Conservation (phyloP, 2,797 vertebrate species). For the Vireo griseus region DNA sequence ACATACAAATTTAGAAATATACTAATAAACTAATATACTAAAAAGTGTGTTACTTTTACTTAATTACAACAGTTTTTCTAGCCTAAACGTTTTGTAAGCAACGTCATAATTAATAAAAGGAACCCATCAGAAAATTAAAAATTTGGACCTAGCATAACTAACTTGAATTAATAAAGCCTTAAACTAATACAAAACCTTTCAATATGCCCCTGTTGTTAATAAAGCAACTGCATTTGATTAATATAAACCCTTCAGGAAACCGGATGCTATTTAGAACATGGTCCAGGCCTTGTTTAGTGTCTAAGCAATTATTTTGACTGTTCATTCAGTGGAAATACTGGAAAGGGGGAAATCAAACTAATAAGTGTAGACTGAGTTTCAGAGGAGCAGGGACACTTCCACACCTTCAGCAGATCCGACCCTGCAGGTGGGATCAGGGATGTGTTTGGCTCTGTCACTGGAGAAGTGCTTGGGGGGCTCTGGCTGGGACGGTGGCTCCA, state of each 20-base stretch:
- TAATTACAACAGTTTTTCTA: background rate
- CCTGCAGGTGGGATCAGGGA: background rate
- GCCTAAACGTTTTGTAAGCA: background rate
- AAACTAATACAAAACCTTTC: background rate
- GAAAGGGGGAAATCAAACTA: background rate
- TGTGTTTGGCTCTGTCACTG: background rate
- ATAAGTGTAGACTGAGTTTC: background rate
- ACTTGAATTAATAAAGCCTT: background rate
- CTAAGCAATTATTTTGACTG: background rate
- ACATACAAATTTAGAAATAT: background rate
- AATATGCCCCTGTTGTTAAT: background rate
- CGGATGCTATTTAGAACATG: background rate
- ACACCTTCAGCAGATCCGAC: background rate
- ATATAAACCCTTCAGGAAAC: background rate
- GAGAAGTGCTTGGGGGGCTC: no score
- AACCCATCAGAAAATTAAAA: background rate
- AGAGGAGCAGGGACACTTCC: background rate
- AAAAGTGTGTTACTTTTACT: background rate
- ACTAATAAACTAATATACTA: constrained; percentile 11
- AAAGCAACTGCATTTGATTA: background rate
- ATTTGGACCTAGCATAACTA: background rate
- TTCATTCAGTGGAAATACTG: background rate
- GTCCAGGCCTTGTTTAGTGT: background rate
- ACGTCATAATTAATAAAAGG: background rate
- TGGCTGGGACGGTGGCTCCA: background rate